phyloP scores from a whole-genome alignment of 2,113 vertebrate genomes.

The Pseudois nayaur region DNA sequence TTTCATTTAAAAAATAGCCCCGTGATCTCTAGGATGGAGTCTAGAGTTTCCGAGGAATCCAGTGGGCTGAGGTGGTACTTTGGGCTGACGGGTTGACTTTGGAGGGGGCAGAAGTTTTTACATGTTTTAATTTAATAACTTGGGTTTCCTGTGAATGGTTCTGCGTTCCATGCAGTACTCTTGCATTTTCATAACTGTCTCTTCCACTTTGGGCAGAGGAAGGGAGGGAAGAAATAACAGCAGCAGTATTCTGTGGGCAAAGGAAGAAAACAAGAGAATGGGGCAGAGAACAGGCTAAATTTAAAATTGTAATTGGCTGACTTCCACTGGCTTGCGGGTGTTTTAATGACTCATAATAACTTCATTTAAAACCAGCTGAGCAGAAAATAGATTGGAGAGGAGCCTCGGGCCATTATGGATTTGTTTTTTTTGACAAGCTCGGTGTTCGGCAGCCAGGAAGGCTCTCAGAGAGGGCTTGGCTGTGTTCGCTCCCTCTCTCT shows the following conservation, averaged over 20 bases:
- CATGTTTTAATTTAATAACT: slow-evolving; percentile 41
- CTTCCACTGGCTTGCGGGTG: slow-evolving; percentile 99
- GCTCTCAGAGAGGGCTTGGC: slow-evolving; percentile 79
- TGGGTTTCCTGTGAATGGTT: slow-evolving; percentile 69
- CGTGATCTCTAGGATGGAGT: neutral
- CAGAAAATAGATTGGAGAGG: slow-evolving; percentile 99
- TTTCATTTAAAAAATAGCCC: slow-evolving; percentile 33
- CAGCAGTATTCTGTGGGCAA: slow-evolving; percentile 81
- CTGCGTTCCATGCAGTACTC: slow-evolving; percentile 12
- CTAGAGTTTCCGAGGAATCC: neutral
- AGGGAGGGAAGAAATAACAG: slow-evolving; percentile 72
- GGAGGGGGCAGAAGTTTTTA: neutral
- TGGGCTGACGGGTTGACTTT: neutral
- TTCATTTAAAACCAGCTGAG: slow-evolving; percentile 99
- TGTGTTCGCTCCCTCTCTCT: slow-evolving; percentile 49
- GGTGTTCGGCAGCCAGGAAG: slow-evolving; percentile 84
- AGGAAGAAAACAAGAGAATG: slow-evolving; percentile 85
- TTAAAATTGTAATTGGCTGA: slow-evolving; percentile 99
- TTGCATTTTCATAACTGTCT: slow-evolving; percentile 72
- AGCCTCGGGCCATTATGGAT: slow-evolving; percentile 99
- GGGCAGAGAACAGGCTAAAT: slow-evolving; percentile 97
- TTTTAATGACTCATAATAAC: slow-evolving; percentile 99
- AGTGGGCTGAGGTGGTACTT: neutral
- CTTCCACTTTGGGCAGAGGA: slow-evolving; percentile 69
- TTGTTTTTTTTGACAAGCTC: slow-evolving; percentile 85